Conservation (phyloP, 2,113 vertebrate genomes). For the Tretioscincus oriximinensis region DNA sequence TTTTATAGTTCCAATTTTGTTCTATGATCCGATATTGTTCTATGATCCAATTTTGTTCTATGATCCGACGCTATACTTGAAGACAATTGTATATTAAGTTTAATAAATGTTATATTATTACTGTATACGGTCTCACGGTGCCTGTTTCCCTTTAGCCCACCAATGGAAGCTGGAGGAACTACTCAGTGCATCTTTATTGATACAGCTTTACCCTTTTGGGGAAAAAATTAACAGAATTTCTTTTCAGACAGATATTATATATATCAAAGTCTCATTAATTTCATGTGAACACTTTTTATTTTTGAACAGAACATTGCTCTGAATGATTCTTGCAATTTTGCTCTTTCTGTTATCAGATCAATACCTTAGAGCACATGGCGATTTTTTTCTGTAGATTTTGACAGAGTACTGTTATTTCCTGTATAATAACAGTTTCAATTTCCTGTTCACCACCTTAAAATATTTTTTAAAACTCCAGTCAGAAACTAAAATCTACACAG, state of each 20-base stretch:
- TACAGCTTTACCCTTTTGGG: background rate
- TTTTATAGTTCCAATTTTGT: too few relatives aligned
- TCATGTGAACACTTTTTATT: slow-evolving; percentile 41
- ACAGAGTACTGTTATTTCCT: slow-evolving; percentile 98
- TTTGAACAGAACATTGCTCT: slow-evolving; percentile 51
- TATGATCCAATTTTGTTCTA: too few relatives aligned
- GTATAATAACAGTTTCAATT: slow-evolving; percentile 98
- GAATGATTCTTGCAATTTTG: slow-evolving; percentile 63
- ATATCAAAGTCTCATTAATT: slow-evolving; percentile 33
- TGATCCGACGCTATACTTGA: too few relatives aligned
- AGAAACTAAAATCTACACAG: slow-evolving; percentile 80
- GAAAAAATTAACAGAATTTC: slow-evolving; percentile 24
- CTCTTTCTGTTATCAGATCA: slow-evolving; percentile 75
- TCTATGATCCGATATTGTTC: too few relatives aligned
- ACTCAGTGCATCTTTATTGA: slow-evolving; percentile 26
- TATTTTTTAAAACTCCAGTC: slow-evolving; percentile 71
- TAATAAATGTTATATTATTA: too few relatives aligned
- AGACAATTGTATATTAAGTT: too few relatives aligned
- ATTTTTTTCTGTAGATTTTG: slow-evolving; percentile 90
- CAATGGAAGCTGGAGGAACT: too few relatives aligned
- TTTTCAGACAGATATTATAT: slow-evolving; percentile 49
- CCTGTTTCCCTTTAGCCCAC: too few relatives aligned
- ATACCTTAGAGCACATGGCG: slow-evolving; percentile 86
- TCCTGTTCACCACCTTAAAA: slow-evolving; percentile 87
- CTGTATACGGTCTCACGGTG: too few relatives aligned